phyloP scores from a whole-genome alignment of 2,113 vertebrate genomes.

The Gallinago undulata region DNA sequence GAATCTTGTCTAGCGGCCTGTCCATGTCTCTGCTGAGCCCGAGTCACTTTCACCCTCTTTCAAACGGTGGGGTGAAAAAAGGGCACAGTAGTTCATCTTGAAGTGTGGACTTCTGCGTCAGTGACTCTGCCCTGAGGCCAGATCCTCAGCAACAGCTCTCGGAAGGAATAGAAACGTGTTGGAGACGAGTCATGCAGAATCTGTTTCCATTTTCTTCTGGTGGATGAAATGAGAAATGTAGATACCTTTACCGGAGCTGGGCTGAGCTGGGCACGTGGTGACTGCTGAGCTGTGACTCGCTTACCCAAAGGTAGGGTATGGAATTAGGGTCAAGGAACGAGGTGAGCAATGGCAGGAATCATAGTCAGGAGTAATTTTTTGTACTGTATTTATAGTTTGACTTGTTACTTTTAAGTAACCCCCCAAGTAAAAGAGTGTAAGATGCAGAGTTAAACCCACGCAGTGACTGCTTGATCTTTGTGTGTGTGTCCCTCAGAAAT shows the following conservation, averaged over 20 bases:
- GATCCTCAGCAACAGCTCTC: neutral
- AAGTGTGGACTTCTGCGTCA: constrained; percentile 6
- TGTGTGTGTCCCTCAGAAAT: neutral
- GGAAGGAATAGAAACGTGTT: neutral
- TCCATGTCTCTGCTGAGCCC: neutral
- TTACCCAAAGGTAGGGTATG: neutral
- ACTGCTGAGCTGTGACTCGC: neutral
- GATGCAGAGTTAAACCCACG: neutral
- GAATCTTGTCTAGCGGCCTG: neutral
- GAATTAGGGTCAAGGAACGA: neutral
- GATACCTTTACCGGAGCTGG: neutral
- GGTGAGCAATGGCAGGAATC: neutral
- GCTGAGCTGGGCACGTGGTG: neutral
- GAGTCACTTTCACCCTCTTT: neutral
- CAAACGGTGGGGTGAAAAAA: neutral
- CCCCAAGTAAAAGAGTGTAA: neutral
- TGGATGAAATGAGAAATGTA: neutral
- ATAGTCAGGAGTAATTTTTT: neutral
- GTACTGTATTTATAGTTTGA: neutral
- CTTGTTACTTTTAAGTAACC: neutral
- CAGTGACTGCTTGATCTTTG: neutral
- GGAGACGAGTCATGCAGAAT: neutral
- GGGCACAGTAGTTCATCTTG: neutral
- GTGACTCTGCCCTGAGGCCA: neutral
- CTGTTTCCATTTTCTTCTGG: neutral